Evolutionary conservation across 1,140 invertebrate species (phyloP).

Genomic region (Drosophila cardini): DNA sequence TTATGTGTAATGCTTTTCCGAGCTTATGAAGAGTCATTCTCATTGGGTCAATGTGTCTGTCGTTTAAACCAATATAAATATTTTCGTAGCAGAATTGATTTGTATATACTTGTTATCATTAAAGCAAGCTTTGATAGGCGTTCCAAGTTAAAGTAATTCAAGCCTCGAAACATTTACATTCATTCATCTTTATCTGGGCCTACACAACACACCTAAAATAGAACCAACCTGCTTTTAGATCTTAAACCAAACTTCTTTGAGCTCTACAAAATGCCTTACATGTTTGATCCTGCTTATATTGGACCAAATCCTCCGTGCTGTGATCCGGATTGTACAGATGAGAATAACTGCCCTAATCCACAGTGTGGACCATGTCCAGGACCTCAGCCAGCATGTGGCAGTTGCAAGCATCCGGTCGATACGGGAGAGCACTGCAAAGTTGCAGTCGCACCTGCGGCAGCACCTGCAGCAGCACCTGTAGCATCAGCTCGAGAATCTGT

Average conservation of each 20-base stretch:
- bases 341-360: slow-evolving; percentile 34
- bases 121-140: not conserved
- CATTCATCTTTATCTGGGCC: slow-evolving; percentile 28
- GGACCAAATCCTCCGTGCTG: slow-evolving; percentile 66
- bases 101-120: slow-evolving; percentile 17
- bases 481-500: not conserved
- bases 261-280: slow-evolving; percentile 45
- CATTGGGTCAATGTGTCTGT: slow-evolving; percentile 62
- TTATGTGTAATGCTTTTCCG: slow-evolving; percentile 6
- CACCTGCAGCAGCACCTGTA: not conserved
- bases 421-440: not conserved
- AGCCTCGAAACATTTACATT: slow-evolving; percentile 6
- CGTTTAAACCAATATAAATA: slow-evolving; percentile 10
- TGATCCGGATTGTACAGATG: slow-evolving; percentile 52
- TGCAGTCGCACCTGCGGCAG: not conserved
- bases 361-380: slow-evolving; percentile 57
- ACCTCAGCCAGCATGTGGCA: slow-evolving; percentile 26
- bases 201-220: slow-evolving; percentile 28
- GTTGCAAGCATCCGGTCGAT: slow-evolving; percentile 27
- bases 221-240: slow-evolving; percentile 32
- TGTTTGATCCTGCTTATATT: slow-evolving; percentile 71
- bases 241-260: not conserved
- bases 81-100: not conserved
- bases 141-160: not conserved
- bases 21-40: slow-evolving; percentile 11